A percentile compares a stretch with the other conserved stretches of the same genome.
Conservation (phyloP, 2,888 invertebrate species). For the Serrognathus titanus region DNA sequence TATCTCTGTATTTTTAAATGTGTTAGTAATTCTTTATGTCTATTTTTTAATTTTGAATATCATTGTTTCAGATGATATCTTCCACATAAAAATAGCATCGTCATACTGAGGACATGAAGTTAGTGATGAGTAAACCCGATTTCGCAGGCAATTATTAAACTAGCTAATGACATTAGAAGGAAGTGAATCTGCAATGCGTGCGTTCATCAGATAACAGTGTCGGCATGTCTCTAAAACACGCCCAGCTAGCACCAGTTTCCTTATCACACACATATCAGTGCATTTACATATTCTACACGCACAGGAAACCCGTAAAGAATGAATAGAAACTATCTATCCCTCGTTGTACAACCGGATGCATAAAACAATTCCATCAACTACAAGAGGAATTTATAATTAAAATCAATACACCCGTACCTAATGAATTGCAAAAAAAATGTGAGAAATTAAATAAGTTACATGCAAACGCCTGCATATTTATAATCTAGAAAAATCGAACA, state of each 20-base stretch:
- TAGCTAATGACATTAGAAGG: slow-evolving; percentile 10
- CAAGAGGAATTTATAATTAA: too few relatives aligned
- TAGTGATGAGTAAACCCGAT: background rate
- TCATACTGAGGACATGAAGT: background rate
- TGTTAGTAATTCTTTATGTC: too few relatives aligned
- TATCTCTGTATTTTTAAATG: too few relatives aligned
- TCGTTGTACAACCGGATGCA: too few relatives aligned
- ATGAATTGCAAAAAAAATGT: too few relatives aligned
- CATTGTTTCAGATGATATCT: slow-evolving; percentile 6
- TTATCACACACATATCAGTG: slow-evolving; percentile 27
- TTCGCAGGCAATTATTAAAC: slow-evolving; percentile 7
- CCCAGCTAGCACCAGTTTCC: slow-evolving; percentile 28
- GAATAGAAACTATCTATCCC: too few relatives aligned
- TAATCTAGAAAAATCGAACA: too few relatives aligned
- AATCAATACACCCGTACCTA: too few relatives aligned
- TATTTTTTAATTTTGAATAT: background rate
- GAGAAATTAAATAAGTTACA: too few relatives aligned
- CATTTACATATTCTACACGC: slow-evolving; percentile 25
- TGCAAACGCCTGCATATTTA: too few relatives aligned
- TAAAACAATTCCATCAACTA: too few relatives aligned
- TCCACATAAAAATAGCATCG: background rate
- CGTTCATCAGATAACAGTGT: slow-evolving; percentile 29
- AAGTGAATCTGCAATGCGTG: slow-evolving; percentile 25
- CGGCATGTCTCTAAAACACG: slow-evolving; percentile 32
- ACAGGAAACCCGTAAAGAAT: slow-evolving; percentile 8